A percentile compares a stretch with the other conserved stretches of the same genome.
Conservation (phyloP, 2,797 vertebrate genomes). For the Sebastes oblongus region DNA sequence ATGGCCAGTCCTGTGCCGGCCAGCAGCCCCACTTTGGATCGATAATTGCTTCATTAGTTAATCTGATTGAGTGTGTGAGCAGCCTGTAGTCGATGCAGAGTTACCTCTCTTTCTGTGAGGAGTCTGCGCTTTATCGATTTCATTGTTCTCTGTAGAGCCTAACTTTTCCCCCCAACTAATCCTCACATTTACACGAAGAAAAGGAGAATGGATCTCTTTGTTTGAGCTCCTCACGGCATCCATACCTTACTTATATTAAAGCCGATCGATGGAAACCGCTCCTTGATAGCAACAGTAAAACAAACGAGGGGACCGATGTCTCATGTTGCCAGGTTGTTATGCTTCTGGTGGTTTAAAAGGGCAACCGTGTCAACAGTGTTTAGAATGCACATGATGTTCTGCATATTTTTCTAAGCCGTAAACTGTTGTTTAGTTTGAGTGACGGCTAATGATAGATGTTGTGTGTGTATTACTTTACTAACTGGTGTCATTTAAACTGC, state of each 20-base stretch:
- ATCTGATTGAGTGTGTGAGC: constrained; percentile 79
- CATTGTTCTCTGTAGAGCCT: constrained; percentile 67
- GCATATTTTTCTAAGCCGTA: not conserved
- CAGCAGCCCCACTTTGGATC: constrained; percentile 67
- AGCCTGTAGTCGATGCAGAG: constrained; percentile 69
- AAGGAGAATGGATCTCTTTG: constrained; percentile 64
- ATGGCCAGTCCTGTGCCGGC: constrained; percentile 68
- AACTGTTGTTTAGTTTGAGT: not conserved
- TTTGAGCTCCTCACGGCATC: constrained; percentile 50
- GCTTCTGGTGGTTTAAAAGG: constrained; percentile 1
- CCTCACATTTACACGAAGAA: constrained; percentile 67
- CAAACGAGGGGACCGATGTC: constrained; percentile 28
- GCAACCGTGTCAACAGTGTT: not conserved
- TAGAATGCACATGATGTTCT: not conserved
- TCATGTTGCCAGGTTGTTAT: constrained; percentile 2
- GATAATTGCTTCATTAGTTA: constrained; percentile 85
- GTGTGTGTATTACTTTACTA: not conserved
- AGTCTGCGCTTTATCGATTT: constrained; percentile 76
- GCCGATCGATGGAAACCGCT: constrained; percentile 48
- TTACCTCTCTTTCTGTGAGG: constrained; percentile 72
- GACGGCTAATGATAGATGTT: not conserved
- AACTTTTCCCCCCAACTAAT: constrained; percentile 68
- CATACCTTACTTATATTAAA: constrained; percentile 42
- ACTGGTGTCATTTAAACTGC: not conserved
- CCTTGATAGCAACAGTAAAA: constrained; percentile 39